These are phyloP conservation scores for Neoniphon sammara DNA, from an alignment of 2,797 vertebrate genomes.

Conservation along the genomic window DNA sequence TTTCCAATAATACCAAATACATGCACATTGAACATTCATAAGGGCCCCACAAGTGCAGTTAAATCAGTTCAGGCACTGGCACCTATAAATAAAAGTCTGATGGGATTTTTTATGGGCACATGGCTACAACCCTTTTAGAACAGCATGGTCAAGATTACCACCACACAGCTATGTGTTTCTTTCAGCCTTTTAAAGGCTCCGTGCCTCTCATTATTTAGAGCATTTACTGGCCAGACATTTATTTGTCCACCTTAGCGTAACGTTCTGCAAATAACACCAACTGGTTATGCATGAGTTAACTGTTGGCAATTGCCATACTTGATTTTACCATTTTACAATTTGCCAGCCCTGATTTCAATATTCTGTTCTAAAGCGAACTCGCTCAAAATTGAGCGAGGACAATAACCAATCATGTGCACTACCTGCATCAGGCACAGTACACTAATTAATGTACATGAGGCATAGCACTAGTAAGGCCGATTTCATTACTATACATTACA, in stretches of 20 bases:
- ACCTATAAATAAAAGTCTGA: slow-evolving; percentile 7
- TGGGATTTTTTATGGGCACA: slow-evolving; percentile 3
- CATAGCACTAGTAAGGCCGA: slow-evolving; percentile 37
- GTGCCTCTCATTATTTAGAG: slow-evolving; percentile 1
- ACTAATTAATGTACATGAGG: slow-evolving; percentile 45
- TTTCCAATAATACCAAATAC: too few relatives aligned
- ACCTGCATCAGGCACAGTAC: slow-evolving; percentile 11
- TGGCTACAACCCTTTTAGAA: not conserved
- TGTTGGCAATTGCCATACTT: not conserved
- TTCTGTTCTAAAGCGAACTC: not conserved
- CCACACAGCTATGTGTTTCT: not conserved
- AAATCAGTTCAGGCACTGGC: slow-evolving; percentile 1
- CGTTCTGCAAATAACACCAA: not conserved
- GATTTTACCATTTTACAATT: not conserved
- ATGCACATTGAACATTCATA: not conserved
- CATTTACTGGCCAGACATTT: not conserved
- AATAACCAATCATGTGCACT: slow-evolving; percentile 15
- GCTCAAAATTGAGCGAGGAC: slow-evolving; percentile 10
- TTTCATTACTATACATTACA: slow-evolving; percentile 49
- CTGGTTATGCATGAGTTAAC: not conserved
- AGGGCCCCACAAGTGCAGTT: not conserved
- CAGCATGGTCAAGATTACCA: not conserved
- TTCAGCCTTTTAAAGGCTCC: not conserved
- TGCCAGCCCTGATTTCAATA: not conserved
- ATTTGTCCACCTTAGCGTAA: not conserved